Conservation (phyloP, 1,140 invertebrate species). For the Philopotamus ludificatus region DNA sequence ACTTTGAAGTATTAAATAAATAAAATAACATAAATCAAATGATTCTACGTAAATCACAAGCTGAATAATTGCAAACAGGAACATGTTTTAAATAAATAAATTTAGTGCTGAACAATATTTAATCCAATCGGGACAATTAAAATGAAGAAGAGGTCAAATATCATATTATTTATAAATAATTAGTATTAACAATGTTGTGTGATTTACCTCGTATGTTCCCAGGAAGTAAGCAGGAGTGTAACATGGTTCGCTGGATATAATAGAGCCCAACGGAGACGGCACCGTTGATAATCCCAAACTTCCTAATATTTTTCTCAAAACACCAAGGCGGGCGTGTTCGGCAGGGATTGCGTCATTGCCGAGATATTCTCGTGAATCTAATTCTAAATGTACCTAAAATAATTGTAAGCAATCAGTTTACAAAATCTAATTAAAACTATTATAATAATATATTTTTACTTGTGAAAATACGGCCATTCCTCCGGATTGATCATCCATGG, state of each 20-base stretch:
- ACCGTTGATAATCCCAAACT: constrained; percentile 61
- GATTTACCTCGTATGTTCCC: constrained; percentile 72
- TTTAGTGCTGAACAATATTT: too few relatives aligned
- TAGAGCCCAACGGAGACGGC: constrained; percentile 26
- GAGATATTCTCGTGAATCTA: constrained; percentile 62
- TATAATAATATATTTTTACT: constrained; percentile 48
- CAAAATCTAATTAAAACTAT: constrained; percentile 1
- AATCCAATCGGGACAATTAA: too few relatives aligned
- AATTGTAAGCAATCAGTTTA: constrained; percentile 15
- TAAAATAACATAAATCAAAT: neutral
- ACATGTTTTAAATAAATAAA: too few relatives aligned
- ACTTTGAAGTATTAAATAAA: neutral
- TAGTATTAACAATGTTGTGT: too few relatives aligned
- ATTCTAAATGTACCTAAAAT: constrained; percentile 63
- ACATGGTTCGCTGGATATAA: constrained; percentile 43
- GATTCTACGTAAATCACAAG: too few relatives aligned
- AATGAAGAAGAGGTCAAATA: too few relatives aligned
- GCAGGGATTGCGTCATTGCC: constrained; percentile 64
- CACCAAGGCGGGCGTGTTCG: constrained; percentile 70
- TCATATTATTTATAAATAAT: too few relatives aligned
- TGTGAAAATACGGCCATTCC: constrained; percentile 82
- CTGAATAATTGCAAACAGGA: too few relatives aligned
- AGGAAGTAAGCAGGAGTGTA: constrained; percentile 73
- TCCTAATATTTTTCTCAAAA: constrained; percentile 72
- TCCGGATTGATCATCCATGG: constrained; percentile 60